These are phyloP conservation scores for Aleiodes testaceus DNA, from an alignment of 2,888 invertebrate genomes.

Conservation along the genomic window DNA sequence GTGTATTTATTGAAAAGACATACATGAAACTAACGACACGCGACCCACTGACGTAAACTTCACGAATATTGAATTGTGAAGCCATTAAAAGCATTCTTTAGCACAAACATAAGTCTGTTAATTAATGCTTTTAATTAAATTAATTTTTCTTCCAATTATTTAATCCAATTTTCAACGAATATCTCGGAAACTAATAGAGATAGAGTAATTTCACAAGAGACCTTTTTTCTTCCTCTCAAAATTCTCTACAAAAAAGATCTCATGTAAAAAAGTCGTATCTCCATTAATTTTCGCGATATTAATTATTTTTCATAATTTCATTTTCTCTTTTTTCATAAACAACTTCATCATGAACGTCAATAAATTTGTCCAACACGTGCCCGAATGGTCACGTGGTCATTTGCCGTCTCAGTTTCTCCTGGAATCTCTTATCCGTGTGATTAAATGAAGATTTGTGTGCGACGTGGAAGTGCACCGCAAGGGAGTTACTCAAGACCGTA, in stretches of 20 bases:
- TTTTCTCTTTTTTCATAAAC: background rate
- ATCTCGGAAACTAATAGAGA: background rate
- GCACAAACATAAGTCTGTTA: constrained; percentile 4
- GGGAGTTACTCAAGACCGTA: background rate
- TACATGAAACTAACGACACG: constrained; percentile 13
- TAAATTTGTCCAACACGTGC: constrained; percentile 23
- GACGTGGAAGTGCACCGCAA: constrained; percentile 6
- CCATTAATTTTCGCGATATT: too few species aligned
- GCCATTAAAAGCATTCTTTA: constrained; percentile 6
- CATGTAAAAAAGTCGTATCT: too few species aligned
- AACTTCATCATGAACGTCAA: background rate
- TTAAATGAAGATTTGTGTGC: constrained; percentile 8
- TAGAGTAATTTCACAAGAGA: too few species aligned
- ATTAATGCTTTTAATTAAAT: constrained; percentile 13
- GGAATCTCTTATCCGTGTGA: constrained; percentile 20
- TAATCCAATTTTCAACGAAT: background rate
- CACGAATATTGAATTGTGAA: constrained; percentile 25
- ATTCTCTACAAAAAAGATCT: too few species aligned
- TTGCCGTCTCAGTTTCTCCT: background rate
- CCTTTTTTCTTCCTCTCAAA: too few species aligned
- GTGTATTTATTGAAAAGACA: background rate
- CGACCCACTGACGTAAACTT: constrained; percentile 25
- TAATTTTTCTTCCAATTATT: background rate
- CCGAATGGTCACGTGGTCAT: constrained; percentile 2
- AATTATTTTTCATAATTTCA: too few species aligned